phyloP scores from a whole-genome alignment of 2,113 vertebrate species.

The cattle (Bos taurus) region ARS-UCD2.0 NC_037351.1:43049001-43049500 shows the following conservation, averaged over 20 bases:
- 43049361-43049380: neutral
- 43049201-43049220: neutral
- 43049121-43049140: neutral
- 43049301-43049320: neutral
- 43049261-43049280: neutral
- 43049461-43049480: neutral
- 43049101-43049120: neutral
- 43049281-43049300: neutral
- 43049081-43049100: neutral
- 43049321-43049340: neutral
- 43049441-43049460: neutral
- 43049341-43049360: neutral
- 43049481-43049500: neutral
- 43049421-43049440: neutral
- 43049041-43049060: neutral
- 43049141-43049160: neutral
- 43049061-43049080: neutral
- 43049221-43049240: neutral
- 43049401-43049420: neutral
- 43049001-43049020: neutral
- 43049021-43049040: neutral
- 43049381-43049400: neutral
- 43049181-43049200: neutral
- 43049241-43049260: neutral
- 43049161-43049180: neutral